phyloP scores from a whole-genome alignment of 2,113 vertebrate species.

The Alces alces region DNA sequence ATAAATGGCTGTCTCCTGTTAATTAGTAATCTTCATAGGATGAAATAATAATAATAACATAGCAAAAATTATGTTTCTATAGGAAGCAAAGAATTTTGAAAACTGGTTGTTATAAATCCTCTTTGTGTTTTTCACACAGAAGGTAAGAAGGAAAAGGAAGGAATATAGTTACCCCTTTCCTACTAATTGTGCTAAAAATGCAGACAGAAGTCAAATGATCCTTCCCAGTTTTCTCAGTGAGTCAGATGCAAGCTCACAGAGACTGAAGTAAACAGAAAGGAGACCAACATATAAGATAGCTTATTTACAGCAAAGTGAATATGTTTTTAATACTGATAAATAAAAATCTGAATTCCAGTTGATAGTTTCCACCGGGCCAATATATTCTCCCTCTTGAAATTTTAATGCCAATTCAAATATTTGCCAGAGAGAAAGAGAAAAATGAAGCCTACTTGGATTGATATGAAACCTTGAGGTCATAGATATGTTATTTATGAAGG shows the following conservation, averaged over 20 bases:
- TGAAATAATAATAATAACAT: background rate
- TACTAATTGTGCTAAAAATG: background rate
- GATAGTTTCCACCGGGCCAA: background rate
- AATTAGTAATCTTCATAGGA: background rate
- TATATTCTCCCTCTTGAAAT: conserved; percentile 11
- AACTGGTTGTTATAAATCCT: background rate
- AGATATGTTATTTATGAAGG: conserved; percentile 39
- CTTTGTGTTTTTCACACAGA: background rate
- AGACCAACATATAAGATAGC: background rate
- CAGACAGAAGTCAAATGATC: background rate
- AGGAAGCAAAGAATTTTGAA: background rate
- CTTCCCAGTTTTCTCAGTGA: background rate
- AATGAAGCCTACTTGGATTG: background rate
- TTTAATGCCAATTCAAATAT: conserved; percentile 44
- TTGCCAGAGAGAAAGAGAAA: background rate
- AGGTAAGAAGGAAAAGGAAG: background rate
- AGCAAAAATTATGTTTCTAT: background rate
- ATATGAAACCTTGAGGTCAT: background rate
- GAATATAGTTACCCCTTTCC: background rate
- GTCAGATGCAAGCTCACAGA: background rate
- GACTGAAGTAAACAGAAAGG: background rate
- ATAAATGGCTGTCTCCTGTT: background rate
- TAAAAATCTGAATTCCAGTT: background rate
- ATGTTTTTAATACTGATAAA: background rate
- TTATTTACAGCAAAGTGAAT: background rate